These are phyloP conservation scores for Monarcha castaneiventris DNA, from an alignment of 2,113 vertebrate genomes.

Conservation along the genomic window DNA sequence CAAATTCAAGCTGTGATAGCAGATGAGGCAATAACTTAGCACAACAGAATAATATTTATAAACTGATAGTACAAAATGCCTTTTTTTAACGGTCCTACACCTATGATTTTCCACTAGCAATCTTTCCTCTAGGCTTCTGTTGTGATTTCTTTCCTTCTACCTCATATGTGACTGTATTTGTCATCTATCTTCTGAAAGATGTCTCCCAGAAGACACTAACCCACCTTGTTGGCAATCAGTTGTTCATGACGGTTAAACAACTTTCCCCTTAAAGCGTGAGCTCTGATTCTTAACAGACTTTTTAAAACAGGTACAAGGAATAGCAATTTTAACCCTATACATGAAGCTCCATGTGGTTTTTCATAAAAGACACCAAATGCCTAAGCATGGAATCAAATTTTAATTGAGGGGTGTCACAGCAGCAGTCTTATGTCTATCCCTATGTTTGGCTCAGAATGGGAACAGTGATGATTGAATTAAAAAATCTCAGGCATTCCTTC, in stretches of 20 bases:
- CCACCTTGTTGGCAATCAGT: neutral
- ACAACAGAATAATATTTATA: neutral
- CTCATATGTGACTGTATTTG: neutral
- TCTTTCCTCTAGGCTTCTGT: neutral
- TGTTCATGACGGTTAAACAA: neutral
- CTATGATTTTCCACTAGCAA: neutral
- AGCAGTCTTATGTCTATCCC: neutral
- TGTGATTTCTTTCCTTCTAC: neutral
- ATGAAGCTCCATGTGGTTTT: neutral
- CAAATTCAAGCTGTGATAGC: neutral
- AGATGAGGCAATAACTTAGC: neutral
- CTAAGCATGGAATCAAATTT: neutral
- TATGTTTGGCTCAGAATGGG: neutral
- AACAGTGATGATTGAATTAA: neutral
- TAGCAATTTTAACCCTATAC: neutral
- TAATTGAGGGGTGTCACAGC: neutral
- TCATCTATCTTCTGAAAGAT: neutral
- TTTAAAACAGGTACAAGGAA: neutral
- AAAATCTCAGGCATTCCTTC: neutral
- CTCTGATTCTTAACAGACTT: neutral
- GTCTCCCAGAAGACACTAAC: neutral
- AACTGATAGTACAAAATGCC: neutral
- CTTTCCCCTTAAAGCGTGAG: neutral
- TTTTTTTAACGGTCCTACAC: neutral
- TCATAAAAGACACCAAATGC: neutral